Percentiles rank a stretch among this genome's conserved stretches.
Conservation (phyloP, 2,888 invertebrate genomes). For the Acanthacorydalis orientalis region DNA sequence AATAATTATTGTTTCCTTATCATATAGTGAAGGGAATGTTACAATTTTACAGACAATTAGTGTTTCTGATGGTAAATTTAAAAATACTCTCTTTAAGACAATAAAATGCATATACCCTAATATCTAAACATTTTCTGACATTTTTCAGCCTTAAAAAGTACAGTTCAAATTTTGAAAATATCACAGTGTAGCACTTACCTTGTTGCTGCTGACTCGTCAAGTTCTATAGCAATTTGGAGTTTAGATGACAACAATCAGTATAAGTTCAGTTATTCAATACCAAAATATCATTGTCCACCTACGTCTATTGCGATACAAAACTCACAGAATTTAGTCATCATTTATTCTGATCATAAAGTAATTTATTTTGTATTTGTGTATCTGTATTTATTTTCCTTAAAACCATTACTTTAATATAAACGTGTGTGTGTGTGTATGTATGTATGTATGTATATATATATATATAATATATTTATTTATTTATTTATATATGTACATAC, state of each 20-base stretch:
- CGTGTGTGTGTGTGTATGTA: too few relatives aligned
- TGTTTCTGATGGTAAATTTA: conserved; percentile 18
- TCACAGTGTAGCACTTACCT: conserved; percentile 42
- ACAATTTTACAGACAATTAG: conserved; percentile 25
- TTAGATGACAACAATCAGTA: conserved; percentile 19
- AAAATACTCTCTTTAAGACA: background rate
- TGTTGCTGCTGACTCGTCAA: conserved; percentile 45
- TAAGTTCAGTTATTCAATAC: conserved; percentile 39
- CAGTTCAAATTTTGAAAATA: conserved; percentile 32
- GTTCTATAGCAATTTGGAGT: conserved; percentile 49
- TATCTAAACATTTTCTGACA: too few relatives aligned
- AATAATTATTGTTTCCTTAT: conserved; percentile 26
- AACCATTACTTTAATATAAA: too few relatives aligned
- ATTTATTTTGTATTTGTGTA: conserved; percentile 5
- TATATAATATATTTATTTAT: too few relatives aligned
- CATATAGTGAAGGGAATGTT: conserved; percentile 13
- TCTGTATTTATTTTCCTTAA: too few relatives aligned
- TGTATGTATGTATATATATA: too few relatives aligned
- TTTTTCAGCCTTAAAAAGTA: conserved; percentile 36
- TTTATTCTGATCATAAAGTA: conserved; percentile 69
- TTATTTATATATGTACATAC: too few relatives aligned
- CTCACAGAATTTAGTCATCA: conserved; percentile 41
- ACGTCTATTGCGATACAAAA: conserved; percentile 56
- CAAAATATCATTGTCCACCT: conserved; percentile 49
- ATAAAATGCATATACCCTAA: too few relatives aligned